Evolutionary conservation across 2,113 vertebrate species (phyloP), one percentile per base, ranked within the genome.

Genomic region (Etia nguti): DNA sequence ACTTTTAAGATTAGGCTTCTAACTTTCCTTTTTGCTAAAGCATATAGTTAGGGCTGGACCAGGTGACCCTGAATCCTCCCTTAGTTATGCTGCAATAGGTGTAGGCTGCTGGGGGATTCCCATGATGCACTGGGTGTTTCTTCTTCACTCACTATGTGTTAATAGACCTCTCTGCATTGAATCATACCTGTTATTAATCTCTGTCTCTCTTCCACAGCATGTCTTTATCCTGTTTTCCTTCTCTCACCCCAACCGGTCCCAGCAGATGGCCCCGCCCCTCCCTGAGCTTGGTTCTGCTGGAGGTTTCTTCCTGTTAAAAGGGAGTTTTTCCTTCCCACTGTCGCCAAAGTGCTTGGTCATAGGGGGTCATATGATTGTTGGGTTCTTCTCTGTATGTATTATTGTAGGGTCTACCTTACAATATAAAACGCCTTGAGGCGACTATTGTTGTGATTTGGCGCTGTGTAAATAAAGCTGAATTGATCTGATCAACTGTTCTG

Each of bases 91-190:
- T 43, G 41, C 41, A 13, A 43, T 43, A 43, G 41, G 3, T 0
- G 11, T 13, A 43, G 41, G 41, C 41, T 43, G 41, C 41, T 1
- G 11, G 11, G 41, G 41, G 41, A 43, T 43, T 43, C 43, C 12
- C 43, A 46, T 46, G 43, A 46, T 46, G 43, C 43, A 46, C 0
- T 43, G 41, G n/a, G n/a, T n/a, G n/a, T n/a, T n/a, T n/a, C n/a
- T 46, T 46, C 16, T 15, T 9, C 50, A 10, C 20, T 22, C 52
- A 3, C 52, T 6, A 6, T 54, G 20, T 54, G 0, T 54, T 54
- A 11, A 54, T 0, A 54, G 20, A 11, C 52, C 20, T 54, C 20
- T 54, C 52, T 54, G 20, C 0, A 3, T 0, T 22, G 52, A 22
- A 6, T 55, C 52, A 2, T 4, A 22, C 0, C 2, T 55, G 54